These are phyloP conservation scores for Micromesistius poutassou DNA, from an alignment of 2,797 vertebrate genomes.

Conservation along the genomic window DNA sequence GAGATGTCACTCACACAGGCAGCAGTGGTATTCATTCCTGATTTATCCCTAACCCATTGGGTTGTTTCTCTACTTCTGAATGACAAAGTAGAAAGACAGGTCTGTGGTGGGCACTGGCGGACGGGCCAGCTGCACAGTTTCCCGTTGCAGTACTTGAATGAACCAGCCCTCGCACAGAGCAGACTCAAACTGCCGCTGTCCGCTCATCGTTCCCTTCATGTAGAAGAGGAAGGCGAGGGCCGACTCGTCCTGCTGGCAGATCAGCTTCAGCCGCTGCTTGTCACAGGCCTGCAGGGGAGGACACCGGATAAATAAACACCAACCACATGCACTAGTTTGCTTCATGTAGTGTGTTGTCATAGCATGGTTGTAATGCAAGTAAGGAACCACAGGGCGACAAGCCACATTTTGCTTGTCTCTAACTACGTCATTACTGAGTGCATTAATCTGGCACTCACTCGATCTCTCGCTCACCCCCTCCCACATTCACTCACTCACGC, in stretches of 20 bases:
- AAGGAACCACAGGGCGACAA: too few species aligned
- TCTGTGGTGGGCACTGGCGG: fast-evolving
- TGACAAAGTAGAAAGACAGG: conserved; percentile 33
- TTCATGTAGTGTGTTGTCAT: background rate
- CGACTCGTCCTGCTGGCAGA: conserved; percentile 51
- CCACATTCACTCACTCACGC: background rate
- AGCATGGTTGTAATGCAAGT: too few species aligned
- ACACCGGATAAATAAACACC: background rate
- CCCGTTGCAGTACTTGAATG: conserved; percentile 50
- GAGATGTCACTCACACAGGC: too few species aligned
- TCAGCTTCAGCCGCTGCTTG: conserved; percentile 51
- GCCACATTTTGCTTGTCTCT: too few species aligned
- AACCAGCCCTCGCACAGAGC: conserved; percentile 66
- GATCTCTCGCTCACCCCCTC: background rate
- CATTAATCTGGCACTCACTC: background rate
- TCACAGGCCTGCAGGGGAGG: conserved; percentile 51
- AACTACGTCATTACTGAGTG: too few species aligned
- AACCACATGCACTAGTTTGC: background rate
- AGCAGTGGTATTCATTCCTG: background rate
- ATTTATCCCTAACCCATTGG: background rate
- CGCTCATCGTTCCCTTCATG: conserved; percentile 54
- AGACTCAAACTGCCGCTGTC: conserved; percentile 66
- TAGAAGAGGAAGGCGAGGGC: conserved; percentile 71
- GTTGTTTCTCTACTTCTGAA: conserved; percentile 30
- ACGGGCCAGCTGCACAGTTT: conserved; percentile 9